Base-by-base conservation (phyloP, 2,888 invertebrate genomes). In the Crocallis elinguaria region DNA sequence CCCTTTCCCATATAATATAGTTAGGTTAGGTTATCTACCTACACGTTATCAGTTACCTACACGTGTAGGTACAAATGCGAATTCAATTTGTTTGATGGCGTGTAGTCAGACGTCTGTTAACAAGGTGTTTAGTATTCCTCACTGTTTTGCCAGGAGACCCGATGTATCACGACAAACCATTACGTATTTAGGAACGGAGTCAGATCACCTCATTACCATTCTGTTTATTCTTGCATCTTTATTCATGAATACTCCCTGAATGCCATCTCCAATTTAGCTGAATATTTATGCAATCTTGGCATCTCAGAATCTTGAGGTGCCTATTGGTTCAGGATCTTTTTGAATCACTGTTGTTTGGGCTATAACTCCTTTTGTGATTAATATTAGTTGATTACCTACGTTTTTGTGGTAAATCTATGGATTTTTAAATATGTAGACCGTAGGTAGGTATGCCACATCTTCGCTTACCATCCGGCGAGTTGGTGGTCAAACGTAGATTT, bases 171-270 rank as follows among this genome's bases (percentile, higher is more conserved):
- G 38, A 43, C 51, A 50, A 37, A 25, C 32, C 39, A 39, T 49
- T 57, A 48, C 32, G 43, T 39, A 49, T 44, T 45, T 49, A 54
- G 32, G 39, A 11, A 52, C 49, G 36, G 50, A 43, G 56, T 49
- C 61, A 59, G 57, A 64, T 64, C 60, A 53, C 56, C 63, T 57
- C 50, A 64, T 69, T 64, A 57, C 56, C 63, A 65, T 60, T 60
- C 49, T 57, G 42, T 54, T 59, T 57, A 61, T 63, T 56, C 57
- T 32, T 38, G 49, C 23, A 64, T 67, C 65, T 66, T 67, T 71
- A 71, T 71, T 71, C 69, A 71, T 71, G 67, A 64, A 58, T 44
- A 46, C 33, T 46, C 58, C 19, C 54, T 57, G 42, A 57, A 52
- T 35, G 45, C 36, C 50, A 55, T 49, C 42, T 44, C 52, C 45